A percentile compares a stretch with the other conserved stretches of the same genome.
These are phyloP conservation scores for Aporophyla nigra DNA, from an alignment of 2,888 invertebrate genomes.

Conservation along the genomic window DNA sequence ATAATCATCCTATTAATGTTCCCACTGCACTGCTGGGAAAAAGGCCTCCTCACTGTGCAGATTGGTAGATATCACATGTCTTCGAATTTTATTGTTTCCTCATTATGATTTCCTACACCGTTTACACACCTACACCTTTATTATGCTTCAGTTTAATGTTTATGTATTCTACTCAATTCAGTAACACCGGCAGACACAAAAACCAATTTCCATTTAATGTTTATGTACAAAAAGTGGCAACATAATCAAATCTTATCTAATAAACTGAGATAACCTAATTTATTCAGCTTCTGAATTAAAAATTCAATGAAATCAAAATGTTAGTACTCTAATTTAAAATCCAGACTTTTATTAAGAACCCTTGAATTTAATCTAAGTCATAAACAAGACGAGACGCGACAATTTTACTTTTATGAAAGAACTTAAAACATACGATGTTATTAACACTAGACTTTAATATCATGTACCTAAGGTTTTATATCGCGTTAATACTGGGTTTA, in stretches of 20 bases:
- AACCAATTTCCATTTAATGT: background rate
- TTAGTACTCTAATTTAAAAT: slow-evolving; percentile 17
- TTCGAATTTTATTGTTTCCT: no score
- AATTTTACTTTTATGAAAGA: slow-evolving; percentile 38
- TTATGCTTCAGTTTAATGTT: background rate
- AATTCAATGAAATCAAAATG: background rate
- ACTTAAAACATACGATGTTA: slow-evolving; percentile 27
- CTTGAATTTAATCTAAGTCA: slow-evolving; percentile 15
- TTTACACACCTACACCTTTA: background rate
- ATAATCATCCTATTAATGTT: no score
- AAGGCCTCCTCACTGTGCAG: no score
- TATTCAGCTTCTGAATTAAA: slow-evolving; percentile 1
- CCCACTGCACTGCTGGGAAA: no score
- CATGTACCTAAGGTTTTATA: slow-evolving; percentile 16
- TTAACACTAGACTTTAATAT: slow-evolving; percentile 31
- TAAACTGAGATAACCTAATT: background rate
- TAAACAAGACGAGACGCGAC: slow-evolving; percentile 14
- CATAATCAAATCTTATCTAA: background rate
- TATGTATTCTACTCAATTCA: background rate
- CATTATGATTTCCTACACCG: no score
- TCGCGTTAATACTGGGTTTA: slow-evolving; percentile 5
- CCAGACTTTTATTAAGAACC: slow-evolving; percentile 1
- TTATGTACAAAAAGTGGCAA: background rate
- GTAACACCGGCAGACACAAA: background rate
- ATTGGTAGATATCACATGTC: no score